Base-by-base conservation (phyloP, 2,797 vertebrate genomes). In the Alcedo quadribrachys region DNA sequence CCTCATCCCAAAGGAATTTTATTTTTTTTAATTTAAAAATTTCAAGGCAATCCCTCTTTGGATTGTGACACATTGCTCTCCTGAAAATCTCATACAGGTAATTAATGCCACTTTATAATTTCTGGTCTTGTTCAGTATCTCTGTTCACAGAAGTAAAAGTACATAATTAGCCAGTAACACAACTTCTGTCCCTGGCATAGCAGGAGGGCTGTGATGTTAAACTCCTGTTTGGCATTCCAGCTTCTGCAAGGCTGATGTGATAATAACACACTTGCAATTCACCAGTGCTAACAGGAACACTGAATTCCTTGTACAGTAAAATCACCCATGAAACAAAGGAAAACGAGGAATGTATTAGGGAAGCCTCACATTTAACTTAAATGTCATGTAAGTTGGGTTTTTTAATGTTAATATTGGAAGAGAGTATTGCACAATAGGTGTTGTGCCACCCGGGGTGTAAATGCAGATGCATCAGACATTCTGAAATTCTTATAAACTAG, bases 211-310 rank as follows among this genome's bases (percentile, higher is more conserved):
- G 87, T 85, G 85, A 95, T 84, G 85, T 81, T 95, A 50, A 18
- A 43, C 53, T 93, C 89, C 90, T 62, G 79, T 95, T 96, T 94
- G 28, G 37, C 66, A 83, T 85, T 76, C 66, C 93, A 90, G 57
- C 43, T 61, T 90, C 93, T 80, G 58, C 81, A 93, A 89, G 32
- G 80, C 53, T 95, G 96, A 97, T 83, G 83, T 3, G 93, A 93
- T 98, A 97, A 97, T 96, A 96, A 94, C 77, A 96, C 84, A 94
- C 93, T 96, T 96, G 93, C 96, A 95, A 35, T 84, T 92, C 93
- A 81, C 87, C 89, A 93, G 78, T 65, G 57, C 54, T 80, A 95
- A 95, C 5, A 85, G 86, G 40, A 95, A 55, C 57, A 48, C 82
- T 57, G 76, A 96, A 76, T 91, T 92, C 89, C 75, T 68, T 91